Percentiles rank a stretch among this genome's conserved stretches.
Evolutionary conservation across 1,140 invertebrate genomes (phyloP).

Genomic region (Musca vetustissima): DNA sequence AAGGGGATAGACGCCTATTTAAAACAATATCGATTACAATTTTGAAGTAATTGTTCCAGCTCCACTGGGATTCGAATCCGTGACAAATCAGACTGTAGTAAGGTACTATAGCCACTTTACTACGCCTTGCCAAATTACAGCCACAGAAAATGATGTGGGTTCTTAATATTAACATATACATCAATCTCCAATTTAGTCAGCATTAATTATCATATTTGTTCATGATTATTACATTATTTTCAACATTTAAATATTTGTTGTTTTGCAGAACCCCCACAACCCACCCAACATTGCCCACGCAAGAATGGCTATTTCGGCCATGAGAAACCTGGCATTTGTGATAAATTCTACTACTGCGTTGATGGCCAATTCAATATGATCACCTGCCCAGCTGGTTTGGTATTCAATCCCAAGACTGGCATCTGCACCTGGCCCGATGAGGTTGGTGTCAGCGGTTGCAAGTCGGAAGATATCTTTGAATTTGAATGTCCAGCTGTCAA

Average conservation of each 20-base stretch:
- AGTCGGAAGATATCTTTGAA: conserved; percentile 79
- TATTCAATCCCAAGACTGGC: conserved; percentile 85
- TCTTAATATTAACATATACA: no score
- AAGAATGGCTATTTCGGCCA: conserved; percentile 88
- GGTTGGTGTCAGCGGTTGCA: conserved; percentile 82
- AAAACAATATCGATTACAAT: no score
- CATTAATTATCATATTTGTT: no score
- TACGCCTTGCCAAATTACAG: no score
- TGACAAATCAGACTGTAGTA: no score
- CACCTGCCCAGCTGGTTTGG: conserved; percentile 82
- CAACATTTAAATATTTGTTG: neutral
- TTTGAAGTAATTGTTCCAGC: no score
- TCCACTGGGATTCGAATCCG: no score
- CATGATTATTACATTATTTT: no score
- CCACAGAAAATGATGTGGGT: no score
- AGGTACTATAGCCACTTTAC: no score
- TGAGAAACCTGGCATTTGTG: conserved; percentile 75
- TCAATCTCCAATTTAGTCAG: no score
- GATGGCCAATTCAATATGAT: conserved; percentile 88
- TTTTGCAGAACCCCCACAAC: conserved; percentile 69
- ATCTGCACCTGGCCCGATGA: conserved; percentile 92
- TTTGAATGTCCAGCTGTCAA: conserved; percentile 83
- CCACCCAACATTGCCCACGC: conserved; percentile 74
- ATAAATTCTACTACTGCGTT: conserved; percentile 89
- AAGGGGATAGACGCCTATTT: no score